These are phyloP conservation scores for Brenthis hecate DNA, from an alignment of 2,888 invertebrate genomes.

Conservation along the genomic window DNA sequence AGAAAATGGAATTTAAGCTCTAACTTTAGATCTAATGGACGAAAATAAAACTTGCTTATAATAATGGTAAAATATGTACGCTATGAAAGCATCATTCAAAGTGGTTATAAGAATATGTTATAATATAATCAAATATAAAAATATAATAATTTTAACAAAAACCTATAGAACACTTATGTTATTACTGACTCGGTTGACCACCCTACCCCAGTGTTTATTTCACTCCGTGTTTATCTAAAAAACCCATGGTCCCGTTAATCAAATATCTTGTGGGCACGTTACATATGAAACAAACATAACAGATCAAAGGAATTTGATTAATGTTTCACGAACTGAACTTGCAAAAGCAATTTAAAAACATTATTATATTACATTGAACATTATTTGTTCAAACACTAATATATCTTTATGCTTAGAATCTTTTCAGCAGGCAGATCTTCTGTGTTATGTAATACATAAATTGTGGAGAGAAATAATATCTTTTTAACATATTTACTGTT, in stretches of 20 bases:
- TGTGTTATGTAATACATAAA: too few species aligned
- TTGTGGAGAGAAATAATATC: too few species aligned
- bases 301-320: conserved; percentile 19
- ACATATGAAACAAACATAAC: conserved; percentile 14
- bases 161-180: background rate
- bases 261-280: conserved; percentile 33
- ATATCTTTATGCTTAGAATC: too few species aligned
- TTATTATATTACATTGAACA: conserved; percentile 5
- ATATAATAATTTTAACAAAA: too few species aligned
- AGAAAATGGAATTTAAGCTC: too few species aligned
- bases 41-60: too few species aligned
- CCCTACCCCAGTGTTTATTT: background rate
- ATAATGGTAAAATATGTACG: too few species aligned
- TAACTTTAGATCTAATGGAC: too few species aligned
- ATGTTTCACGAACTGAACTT: conserved; percentile 1
- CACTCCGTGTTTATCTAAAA: conserved; percentile 16
- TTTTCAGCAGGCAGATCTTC: too few species aligned
- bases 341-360: conserved; percentile 4
- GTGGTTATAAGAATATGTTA: too few species aligned
- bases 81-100: too few species aligned
- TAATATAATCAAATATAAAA: background rate
- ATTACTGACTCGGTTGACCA: background rate
- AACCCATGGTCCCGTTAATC: conserved; percentile 19
- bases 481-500: too few species aligned
- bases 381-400: background rate